Evolutionary conservation across 2,797 vertebrate genomes (phyloP).

Genomic region (Lepus oiostolus): DNA sequence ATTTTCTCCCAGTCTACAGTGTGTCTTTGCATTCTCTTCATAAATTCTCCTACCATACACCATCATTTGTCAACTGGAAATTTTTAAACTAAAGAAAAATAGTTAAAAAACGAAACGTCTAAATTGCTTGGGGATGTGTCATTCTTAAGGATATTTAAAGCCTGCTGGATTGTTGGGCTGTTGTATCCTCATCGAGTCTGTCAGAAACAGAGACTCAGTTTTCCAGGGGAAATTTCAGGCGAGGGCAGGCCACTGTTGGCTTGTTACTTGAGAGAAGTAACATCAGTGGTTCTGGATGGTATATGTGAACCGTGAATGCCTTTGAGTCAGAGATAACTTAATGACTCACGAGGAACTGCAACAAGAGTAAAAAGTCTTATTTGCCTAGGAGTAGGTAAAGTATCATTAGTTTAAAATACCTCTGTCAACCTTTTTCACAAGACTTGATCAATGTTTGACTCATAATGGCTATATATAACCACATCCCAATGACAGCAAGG

Average conservation of each 20-base stretch:
- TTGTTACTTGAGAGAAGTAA: not conserved
- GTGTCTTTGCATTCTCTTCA: not conserved
- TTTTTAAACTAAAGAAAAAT: conserved; percentile 6
- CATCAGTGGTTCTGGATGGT: not conserved
- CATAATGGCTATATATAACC: not conserved
- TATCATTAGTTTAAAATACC: conserved; percentile 1
- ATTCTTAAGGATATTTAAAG: not conserved
- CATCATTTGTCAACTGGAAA: not conserved
- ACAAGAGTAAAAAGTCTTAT: not conserved
- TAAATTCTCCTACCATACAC: not conserved
- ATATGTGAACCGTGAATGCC: not conserved
- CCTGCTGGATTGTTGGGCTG: conserved; percentile 31
- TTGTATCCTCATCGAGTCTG: not conserved
- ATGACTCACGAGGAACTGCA: not conserved
- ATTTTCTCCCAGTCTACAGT: not conserved
- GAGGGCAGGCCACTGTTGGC: not conserved
- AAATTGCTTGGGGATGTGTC: not conserved
- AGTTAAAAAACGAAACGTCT: not conserved
- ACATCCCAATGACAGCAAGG: not conserved
- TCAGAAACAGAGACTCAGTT: conserved; percentile 59
- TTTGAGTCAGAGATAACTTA: conserved; percentile 14
- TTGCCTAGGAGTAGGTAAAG: not conserved
- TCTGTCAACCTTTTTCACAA: not conserved
- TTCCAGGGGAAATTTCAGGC: conserved; percentile 45
- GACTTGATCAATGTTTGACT: not conserved